Evolutionary conservation across 2,797 vertebrate species (phyloP), one percentile per base, ranked within the genome.

Genomic region (Mycteria americana): DNA sequence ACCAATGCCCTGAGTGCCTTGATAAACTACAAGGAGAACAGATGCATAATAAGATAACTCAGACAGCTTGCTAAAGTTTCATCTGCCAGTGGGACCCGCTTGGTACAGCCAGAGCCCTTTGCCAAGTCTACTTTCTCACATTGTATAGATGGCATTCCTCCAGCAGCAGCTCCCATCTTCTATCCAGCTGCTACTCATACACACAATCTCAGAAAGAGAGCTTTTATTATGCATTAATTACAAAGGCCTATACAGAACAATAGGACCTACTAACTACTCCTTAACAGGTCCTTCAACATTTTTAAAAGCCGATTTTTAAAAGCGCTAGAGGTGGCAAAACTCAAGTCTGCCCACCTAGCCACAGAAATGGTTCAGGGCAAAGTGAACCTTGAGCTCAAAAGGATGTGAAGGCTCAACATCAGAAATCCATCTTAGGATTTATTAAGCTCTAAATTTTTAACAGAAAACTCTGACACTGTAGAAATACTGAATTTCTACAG

Each of bases 91-190:
- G 85, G 76, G 68, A 93, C 59, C 50, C 37, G 82, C 67, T 91
- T 75, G 63, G 78, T 85, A 83, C 24, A 89, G 85, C 27, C 88
- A 85, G 48, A 96, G 68, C 43, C 56, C 33, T 86, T 84, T 95
- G 94, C 91, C 88, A 97, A 94, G 75, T 74, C 93, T 95, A 35
- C 79, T 92, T 96, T 89, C 92, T 93, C 91, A 94, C 81, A 69
- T 70, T 79, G 18, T 35, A 53, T n/a, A 45, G 67, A 75, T 87
- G 83, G 80, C 69, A 2, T 33, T 65, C 25, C 67, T 97, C 95
- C 92, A 93, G 77, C 22, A 92, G 62, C 85, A 92, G 69, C 28
- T 91, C 78, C 95, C 51, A 62, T 92, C 87, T 80, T 78, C 85
- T 46, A 64, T 70, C 89, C 76, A 95, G 90, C 83, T 95, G 89